Conservation (phyloP, 1,140 invertebrate genomes). For the Drosophila equinoxialis region DNA sequence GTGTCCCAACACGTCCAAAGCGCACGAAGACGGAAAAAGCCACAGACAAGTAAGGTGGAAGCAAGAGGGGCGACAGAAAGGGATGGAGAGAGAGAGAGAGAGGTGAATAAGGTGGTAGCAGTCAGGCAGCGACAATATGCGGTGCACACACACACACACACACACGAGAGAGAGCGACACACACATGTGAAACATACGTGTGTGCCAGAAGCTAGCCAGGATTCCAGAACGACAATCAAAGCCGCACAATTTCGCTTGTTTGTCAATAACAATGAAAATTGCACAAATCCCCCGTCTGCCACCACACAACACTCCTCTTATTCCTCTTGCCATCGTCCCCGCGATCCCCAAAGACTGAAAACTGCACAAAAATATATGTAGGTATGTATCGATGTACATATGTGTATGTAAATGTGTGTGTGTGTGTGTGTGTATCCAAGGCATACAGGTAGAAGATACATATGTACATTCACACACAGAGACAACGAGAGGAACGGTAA, state of each 20-base stretch:
- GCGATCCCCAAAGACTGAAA: slow-evolving; percentile 8
- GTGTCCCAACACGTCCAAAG: slow-evolving; percentile 72
- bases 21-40: slow-evolving; percentile 62
- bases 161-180: not conserved
- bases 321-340: not conserved
- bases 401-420: not conserved
- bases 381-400: not conserved
- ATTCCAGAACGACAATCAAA: slow-evolving; percentile 62
- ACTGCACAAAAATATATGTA: slow-evolving; percentile 14
- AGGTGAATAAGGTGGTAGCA: slow-evolving; percentile 8
- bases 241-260: slow-evolving; percentile 72
- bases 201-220: slow-evolving; percentile 36
- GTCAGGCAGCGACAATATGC: slow-evolving; percentile 30
- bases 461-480: not conserved
- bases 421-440: not conserved
- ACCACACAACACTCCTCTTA: not conserved
- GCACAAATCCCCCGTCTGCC: slow-evolving; percentile 22
- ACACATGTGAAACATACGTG: slow-evolving; percentile 37
- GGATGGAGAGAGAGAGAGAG: not conserved
- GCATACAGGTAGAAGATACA: slow-evolving; percentile 3
- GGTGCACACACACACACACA: slow-evolving; percentile 11
- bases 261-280: slow-evolving; percentile 68
- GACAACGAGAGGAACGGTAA: not conserved
- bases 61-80: not conserved
- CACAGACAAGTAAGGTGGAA: slow-evolving; percentile 33